Conservation (phyloP, 2,888 invertebrate species). For the Philaethria dido region DNA sequence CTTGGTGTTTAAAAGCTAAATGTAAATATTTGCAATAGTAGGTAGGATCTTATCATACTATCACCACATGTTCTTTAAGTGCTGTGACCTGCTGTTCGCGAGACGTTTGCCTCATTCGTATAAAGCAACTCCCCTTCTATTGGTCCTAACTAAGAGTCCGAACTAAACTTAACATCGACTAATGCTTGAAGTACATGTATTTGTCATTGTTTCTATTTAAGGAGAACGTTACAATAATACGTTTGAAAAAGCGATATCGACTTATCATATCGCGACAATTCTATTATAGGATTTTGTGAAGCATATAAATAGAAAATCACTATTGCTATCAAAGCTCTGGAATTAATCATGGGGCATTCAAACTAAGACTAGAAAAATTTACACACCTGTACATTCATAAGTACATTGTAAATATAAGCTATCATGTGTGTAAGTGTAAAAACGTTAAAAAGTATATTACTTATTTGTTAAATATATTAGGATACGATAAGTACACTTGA, state of each 20-base stretch:
- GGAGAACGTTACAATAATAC: neutral
- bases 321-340: neutral
- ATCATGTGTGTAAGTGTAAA: neutral
- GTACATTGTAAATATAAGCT: constrained; percentile 15
- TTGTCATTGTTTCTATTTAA: neutral
- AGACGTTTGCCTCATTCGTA: neutral
- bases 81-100: neutral
- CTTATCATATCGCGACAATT: neutral
- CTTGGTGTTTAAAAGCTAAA: constrained; percentile 8
- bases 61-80: neutral
- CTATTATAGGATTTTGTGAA: neutral
- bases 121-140: neutral
- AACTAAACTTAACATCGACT: neutral
- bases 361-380: neutral
- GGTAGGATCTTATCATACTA: neutral
- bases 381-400: neutral
- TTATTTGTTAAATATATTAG: neutral
- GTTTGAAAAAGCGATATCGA: neutral
- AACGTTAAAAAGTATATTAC: neutral
- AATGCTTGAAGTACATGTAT: neutral
- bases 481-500: constrained; percentile 3
- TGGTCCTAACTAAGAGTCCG: neutral
- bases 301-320: no score
- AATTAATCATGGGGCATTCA: neutral
- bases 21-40: neutral